phyloP scores from a whole-genome alignment of 2,888 invertebrate genomes.

The Linnaemya tessellans region DNA sequence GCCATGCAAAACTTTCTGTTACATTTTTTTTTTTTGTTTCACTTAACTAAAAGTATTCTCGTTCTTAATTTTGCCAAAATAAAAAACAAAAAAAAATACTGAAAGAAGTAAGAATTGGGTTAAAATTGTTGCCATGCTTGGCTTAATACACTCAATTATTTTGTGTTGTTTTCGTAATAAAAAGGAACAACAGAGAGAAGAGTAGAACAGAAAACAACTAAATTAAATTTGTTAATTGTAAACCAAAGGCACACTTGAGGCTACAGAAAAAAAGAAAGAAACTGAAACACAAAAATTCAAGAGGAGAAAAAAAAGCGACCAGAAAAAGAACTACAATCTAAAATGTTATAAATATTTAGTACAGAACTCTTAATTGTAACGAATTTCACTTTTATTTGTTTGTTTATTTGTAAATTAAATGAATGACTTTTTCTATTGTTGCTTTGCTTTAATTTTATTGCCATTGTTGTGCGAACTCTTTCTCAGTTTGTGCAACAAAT shows the following conservation, averaged over 20 bases:
- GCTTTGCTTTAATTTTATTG: slow-evolving; percentile 40
- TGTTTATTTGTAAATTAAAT: slow-evolving; percentile 55
- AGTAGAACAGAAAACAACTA: slow-evolving; percentile 41
- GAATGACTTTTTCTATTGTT: slow-evolving; percentile 48
- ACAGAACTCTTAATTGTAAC: slow-evolving; percentile 52
- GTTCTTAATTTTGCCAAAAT: slow-evolving; percentile 1
- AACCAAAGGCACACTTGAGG: slow-evolving; percentile 71
- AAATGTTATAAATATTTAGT: slow-evolving; percentile 63
- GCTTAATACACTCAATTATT: slow-evolving; percentile 69
- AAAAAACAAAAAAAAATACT: no score
- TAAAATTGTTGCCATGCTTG: slow-evolving; percentile 67
- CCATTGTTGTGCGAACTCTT: slow-evolving; percentile 1
- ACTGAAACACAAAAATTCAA: slow-evolving; percentile 23
- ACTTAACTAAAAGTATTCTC: neutral
- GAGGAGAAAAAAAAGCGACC: neutral
- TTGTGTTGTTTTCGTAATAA: slow-evolving; percentile 47
- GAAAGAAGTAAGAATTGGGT: slow-evolving; percentile 61
- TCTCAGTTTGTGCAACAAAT: slow-evolving; percentile 23
- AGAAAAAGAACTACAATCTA: slow-evolving; percentile 23
- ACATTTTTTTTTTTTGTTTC: neutral
- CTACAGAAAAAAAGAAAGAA: slow-evolving; percentile 32
- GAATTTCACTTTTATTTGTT: slow-evolving; percentile 58
- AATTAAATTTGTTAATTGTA: slow-evolving; percentile 72
- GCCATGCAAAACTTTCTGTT: neutral
- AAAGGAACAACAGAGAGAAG: slow-evolving; percentile 14